A percentile compares a stretch with the other conserved stretches of the same genome.
phyloP scores from a whole-genome alignment of 2,113 vertebrate genomes.

The Calyptommatus sinebrachiatus region DNA sequence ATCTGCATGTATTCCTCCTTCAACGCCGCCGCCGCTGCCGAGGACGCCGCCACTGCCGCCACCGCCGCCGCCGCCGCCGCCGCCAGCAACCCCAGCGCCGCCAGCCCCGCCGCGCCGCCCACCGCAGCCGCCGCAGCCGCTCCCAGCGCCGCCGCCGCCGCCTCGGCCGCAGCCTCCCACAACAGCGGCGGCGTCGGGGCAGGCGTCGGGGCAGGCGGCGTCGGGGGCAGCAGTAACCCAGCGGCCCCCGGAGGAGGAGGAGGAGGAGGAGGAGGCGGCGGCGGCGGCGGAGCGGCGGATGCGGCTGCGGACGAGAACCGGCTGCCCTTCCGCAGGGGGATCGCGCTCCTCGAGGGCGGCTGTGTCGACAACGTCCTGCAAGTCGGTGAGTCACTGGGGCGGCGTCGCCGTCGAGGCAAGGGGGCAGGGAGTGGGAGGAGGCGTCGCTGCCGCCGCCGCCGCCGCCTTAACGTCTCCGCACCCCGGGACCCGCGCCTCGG shows the following conservation, averaged over 20 bases:
- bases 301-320: slow-evolving; percentile 77
- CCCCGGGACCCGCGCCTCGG: slow-evolving; percentile 17
- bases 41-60: slow-evolving; percentile 73
- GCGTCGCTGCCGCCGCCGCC: neutral
- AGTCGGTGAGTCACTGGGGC: slow-evolving; percentile 86
- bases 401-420: neutral
- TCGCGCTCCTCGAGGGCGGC: slow-evolving; percentile 89
- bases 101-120: slow-evolving; percentile 60
- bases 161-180: neutral
- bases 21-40: slow-evolving; percentile 82
- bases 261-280: neutral
- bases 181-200: neutral
- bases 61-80: slow-evolving; percentile 67
- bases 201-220: slow-evolving; percentile 42
- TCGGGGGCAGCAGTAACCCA: slow-evolving; percentile 25
- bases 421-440: neutral
- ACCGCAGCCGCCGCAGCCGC: slow-evolving; percentile 47
- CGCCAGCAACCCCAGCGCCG: slow-evolving; percentile 51
- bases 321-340: slow-evolving; percentile 90
- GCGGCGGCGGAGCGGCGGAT: slow-evolving; percentile 31
- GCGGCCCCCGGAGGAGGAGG: neutral
- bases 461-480: slow-evolving; percentile 11
- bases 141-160: slow-evolving; percentile 47
- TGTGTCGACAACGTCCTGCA: slow-evolving; percentile 95
- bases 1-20: slow-evolving; percentile 98